These are phyloP conservation scores for Pseudocheirus occidentalis DNA, from an alignment of 2,797 vertebrate genomes.

Conservation along the genomic window DNA sequence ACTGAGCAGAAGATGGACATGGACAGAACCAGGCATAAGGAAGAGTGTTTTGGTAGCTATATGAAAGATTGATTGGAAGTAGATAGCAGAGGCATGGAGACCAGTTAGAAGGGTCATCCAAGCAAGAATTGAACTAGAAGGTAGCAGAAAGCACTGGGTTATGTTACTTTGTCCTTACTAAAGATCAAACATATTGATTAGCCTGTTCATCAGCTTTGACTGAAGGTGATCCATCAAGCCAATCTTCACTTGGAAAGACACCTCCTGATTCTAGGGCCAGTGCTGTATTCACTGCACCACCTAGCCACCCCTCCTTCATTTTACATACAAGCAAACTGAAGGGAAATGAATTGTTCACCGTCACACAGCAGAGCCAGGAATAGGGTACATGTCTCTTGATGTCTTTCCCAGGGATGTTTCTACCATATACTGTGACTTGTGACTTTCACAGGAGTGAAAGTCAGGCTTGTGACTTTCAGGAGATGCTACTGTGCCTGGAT, in stretches of 20 bases:
- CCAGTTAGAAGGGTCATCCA: background rate
- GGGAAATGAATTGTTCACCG: background rate
- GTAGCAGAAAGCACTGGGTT: background rate
- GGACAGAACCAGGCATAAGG: background rate
- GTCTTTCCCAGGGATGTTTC: background rate
- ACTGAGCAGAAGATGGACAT: background rate
- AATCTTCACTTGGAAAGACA: background rate
- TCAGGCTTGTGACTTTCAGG: background rate
- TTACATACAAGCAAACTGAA: background rate
- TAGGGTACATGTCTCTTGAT: background rate
- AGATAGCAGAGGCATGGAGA: background rate
- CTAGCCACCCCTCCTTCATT: background rate
- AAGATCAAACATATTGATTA: background rate
- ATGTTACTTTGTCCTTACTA: background rate
- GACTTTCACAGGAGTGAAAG: no score
- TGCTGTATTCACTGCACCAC: no score
- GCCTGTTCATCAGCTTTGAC: background rate
- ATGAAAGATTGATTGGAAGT: background rate
- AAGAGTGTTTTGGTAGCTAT: background rate
- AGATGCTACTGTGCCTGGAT: background rate
- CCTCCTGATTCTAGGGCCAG: no score
- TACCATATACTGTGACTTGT: fast-evolving
- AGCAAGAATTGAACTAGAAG: background rate
- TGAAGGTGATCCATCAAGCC: background rate
- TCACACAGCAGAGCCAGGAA: background rate